Percentiles rank a stretch among this genome's conserved stretches.
phyloP scores from a whole-genome alignment of 2,797 vertebrate species.

The Catharus ustulatus region DNA sequence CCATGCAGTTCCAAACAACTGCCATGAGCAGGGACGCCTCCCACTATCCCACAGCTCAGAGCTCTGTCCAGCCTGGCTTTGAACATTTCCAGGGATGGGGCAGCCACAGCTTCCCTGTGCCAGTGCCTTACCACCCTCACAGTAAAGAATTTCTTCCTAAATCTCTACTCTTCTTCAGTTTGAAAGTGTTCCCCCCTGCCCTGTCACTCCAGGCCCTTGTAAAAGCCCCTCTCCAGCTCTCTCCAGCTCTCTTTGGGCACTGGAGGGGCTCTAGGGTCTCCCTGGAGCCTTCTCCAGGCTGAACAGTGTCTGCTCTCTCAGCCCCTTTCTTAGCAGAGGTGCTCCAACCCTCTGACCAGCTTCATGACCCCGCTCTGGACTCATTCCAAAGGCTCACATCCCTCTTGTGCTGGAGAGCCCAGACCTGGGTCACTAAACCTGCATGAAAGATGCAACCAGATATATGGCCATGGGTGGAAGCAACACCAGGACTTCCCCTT shows the following conservation, averaged over 20 bases:
- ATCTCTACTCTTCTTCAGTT: background rate
- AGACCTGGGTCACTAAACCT: background rate
- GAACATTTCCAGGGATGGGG: background rate
- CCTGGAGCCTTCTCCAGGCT: background rate
- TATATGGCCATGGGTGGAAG: background rate
- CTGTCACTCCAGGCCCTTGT: background rate
- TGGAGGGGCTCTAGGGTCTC: background rate
- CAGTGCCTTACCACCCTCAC: background rate
- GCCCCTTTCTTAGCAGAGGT: background rate
- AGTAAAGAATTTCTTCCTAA: background rate
- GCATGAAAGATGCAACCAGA: background rate
- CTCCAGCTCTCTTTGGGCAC: too few species aligned
- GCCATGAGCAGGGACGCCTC: background rate
- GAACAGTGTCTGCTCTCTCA: background rate
- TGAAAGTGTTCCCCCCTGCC: background rate
- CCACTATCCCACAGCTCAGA: background rate
- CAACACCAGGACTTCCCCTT: background rate
- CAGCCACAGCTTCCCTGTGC: background rate
- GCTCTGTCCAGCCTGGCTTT: rapidly evolving
- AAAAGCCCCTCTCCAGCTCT: background rate
- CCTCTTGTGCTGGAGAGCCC: background rate
- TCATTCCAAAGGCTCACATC: rapidly evolving
- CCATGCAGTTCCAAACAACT: background rate
- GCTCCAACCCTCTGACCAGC: background rate
- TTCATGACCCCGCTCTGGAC: background rate